Conservation (phyloP, 1,140 invertebrate genomes). For the Cotesia vestalis region DNA sequence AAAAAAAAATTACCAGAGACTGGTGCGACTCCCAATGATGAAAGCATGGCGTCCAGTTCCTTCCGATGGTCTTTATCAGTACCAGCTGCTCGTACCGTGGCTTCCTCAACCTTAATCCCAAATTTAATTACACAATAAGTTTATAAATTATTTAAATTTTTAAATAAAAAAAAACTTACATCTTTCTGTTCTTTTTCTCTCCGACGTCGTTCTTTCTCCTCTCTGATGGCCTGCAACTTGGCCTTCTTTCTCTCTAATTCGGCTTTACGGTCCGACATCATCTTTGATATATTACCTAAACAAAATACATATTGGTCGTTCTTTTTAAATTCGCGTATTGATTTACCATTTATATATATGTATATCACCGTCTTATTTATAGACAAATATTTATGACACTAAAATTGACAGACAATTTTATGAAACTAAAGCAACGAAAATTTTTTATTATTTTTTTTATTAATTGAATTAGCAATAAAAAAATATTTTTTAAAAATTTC, state of each 20-base stretch:
- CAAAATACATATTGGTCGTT: neutral
- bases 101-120: conserved; percentile 73
- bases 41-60: conserved; percentile 86
- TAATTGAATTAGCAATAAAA: no score
- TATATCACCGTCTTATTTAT: no score
- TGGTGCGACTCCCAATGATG: conserved; percentile 83
- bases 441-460: no score
- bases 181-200: conserved; percentile 88
- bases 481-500: no score
- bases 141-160: neutral
- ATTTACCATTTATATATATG: neutral
- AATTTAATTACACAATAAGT: conserved; percentile 33
- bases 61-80: conserved; percentile 75
- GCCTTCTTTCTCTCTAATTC: conserved; percentile 95
- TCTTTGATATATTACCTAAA: conserved; percentile 36
- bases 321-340: neutral
- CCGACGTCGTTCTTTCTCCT: conserved; percentile 87
- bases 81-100: conserved; percentile 71
- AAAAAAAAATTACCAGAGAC: conserved; percentile 71
- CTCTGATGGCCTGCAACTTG: conserved; percentile 88
- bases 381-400: no score
- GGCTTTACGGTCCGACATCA: conserved; percentile 86
- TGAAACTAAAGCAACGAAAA: no score
- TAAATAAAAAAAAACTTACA: conserved; percentile 60
- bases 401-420: no score